Evolutionary conservation across 2,113 vertebrate genomes (phyloP), one percentile per base, ranked within the genome.

Genomic region (Semicossyphus pulcher): DNA sequence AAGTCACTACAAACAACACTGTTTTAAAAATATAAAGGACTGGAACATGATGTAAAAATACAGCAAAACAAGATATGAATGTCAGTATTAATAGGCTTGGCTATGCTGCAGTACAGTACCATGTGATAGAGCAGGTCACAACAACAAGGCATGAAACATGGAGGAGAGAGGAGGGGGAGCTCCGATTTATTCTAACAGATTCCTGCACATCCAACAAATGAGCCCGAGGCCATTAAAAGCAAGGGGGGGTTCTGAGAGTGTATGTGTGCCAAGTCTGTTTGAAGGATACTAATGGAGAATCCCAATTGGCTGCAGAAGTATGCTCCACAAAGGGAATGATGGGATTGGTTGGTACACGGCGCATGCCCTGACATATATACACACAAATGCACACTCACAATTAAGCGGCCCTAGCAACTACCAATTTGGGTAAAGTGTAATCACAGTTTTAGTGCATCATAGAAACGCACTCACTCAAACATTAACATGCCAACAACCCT

Each of bases 331-430:
- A 71, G 20, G 59, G 59, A 41, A 18, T 25, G 18, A 20, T 36
- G 36, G 10, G 65, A 78, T 71, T 85, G 83, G 78, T 10, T 21
- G 63, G 51, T 10, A 48, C 4, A 41, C 10, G 57, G 11, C 68
- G 10, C 77, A 65, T 39, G 45, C 51, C 58, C 73, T 12, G 58
- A 65, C 58, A 52, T 28, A 34, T 8, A 4, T 36, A 44, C 59
- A 32, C 56, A 39, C 26, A 48, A 3, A 45, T 7, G 52, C 52
- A 53, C 0, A 25, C 48, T 16, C 41, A 32, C 26, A 68, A 76
- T 18, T 42, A 4, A 56, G 45, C 0, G 0, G 10, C 47, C 16
- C 14, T 66, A 0, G 4, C 23, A 18, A 44, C 20, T 8, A 36
- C 32, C 15, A 58, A 18, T 57, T 31, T 48, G 18, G 37, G 36